Base-by-base conservation (phyloP, 2,113 vertebrate genomes). In the Oncorhynchus masou region DNA sequence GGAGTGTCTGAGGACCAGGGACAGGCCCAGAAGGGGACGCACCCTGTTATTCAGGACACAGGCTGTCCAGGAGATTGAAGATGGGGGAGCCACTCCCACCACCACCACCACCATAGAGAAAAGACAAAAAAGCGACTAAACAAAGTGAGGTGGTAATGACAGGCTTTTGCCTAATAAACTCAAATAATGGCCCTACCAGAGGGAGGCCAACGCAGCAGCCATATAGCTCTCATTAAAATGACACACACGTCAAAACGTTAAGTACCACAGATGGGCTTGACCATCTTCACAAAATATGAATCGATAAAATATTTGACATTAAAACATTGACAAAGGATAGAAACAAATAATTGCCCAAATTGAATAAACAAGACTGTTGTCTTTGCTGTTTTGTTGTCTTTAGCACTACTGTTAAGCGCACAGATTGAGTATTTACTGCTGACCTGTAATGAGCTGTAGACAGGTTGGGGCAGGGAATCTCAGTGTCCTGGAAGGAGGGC, bases 111-210 rank as follows among this genome's bases (percentile, higher is more conserved):
- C 16, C 15, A 22, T 45, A 45, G 39, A 73, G 68, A 76, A 64
- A 51, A 78, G 68, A 69, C 49, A 73, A 90, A 86, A 77, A 74
- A 88, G 87, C 84, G 85, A 90, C 92, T 93, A 88, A 92, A 90
- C 86, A 87, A 91, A 92, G 88, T 90, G 86, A 81, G 86, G 84
- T 91, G 91, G 86, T 90, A 88, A 90, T 89, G 88, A 91, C 78
- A 70, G 76, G 31, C 39, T 73, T 31, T 73, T 68, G 85, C 82
- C 83, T 87, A 79, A 89, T 89, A 84, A 88, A 74, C 86, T 70
- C 77, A 79, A 60, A 74, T 79, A 64, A 88, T 16, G 9, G 59
- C 16, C 3, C 39, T 12, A 45, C 3, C 39, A 45, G 39, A 24
- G 64, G 64, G 64, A 19, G 3, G 62, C 27, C 16, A 19, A 54